Evolutionary conservation across 1,140 invertebrate genomes (phyloP), one percentile per base, ranked within the genome.

Genomic region (Manduca sexta): DNA sequence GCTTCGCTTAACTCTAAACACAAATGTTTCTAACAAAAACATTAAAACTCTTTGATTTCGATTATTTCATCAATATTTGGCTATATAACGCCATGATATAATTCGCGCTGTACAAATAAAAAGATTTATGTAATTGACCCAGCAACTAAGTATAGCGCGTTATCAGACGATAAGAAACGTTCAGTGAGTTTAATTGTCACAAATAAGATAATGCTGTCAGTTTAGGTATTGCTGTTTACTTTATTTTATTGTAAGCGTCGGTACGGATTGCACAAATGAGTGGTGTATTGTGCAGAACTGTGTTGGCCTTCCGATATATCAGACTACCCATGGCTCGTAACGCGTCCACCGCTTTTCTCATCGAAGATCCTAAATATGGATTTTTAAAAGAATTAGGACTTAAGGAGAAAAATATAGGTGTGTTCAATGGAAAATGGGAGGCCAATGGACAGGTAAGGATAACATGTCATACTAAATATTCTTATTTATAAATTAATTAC

Each of bases 381-480:
- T 95, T 97, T 86, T 87, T 98, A 2, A 97, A 95, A 79, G 93
- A 98, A 54, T 86, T 99, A 41, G 95, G 95, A 1, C 75, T 99
- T 13, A 86, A 90, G 35, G 86, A 91, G 30, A 90, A 89, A 18
- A 98, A 99, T 87, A 78, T 88, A 1, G 97, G 97, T 1, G 94
- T 97, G 10, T 98, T 92, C 72, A 90, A 95, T 73, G 96, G 97
- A 31, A 88, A 89, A 65, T 99, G 97, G 97, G 87, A 89, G 59
- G 97, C 93, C 7, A 92, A 90, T 54, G 97, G 97, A 30, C 86
- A 93, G 87, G 93, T 95, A 88, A 86, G 84, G 76, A n/a, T 54
- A 12, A 35, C 11, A 26, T 35, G 1, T 35, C 1, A 11, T 12
- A 35, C 5, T 35, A 39, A 10, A 15, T 15, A 14, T 5, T 39